Evolutionary conservation across 2,888 invertebrate species (phyloP).

Genomic region (Acleris literana): DNA sequence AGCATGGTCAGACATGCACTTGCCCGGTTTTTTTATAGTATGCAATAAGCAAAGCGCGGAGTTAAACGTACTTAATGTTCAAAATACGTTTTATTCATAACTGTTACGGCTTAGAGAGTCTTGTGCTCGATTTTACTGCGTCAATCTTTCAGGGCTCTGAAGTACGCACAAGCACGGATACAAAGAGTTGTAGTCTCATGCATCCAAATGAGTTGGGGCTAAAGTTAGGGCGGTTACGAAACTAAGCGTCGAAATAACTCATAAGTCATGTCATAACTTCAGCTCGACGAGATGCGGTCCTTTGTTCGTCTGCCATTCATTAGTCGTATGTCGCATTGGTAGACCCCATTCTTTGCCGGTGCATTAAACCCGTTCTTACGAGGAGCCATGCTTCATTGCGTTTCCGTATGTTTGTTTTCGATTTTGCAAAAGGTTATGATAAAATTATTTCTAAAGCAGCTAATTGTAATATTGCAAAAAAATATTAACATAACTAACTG

Average conservation of each 20-base stretch:
- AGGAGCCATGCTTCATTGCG: conserved; percentile 67
- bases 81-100: conserved; percentile 13
- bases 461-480: conserved; percentile 18
- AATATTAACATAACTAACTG: conserved; percentile 41
- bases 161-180: conserved; percentile 20
- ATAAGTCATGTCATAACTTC: conserved; percentile 52
- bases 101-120: not conserved
- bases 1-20: no score
- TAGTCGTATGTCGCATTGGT: conserved; percentile 73
- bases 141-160: conserved; percentile 3
- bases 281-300: conserved; percentile 57
- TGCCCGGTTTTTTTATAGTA: conserved; percentile 12
- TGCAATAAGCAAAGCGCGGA: conserved; percentile 3
- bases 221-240: conserved; percentile 8
- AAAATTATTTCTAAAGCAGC: no score
- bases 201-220: conserved; percentile 1
- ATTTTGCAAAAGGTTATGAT: no score
- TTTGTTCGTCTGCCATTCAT: conserved; percentile 79
- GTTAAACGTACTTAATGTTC: conserved; percentile 7
- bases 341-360: conserved; percentile 72
- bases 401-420: conserved; percentile 40
- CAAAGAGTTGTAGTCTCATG: conserved; percentile 9
- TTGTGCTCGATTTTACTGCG: conserved; percentile 9
- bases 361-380: conserved; percentile 61
- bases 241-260: conserved; percentile 35